Conservation (phyloP, 2,888 invertebrate species). For the Escarpia spicata region DNA sequence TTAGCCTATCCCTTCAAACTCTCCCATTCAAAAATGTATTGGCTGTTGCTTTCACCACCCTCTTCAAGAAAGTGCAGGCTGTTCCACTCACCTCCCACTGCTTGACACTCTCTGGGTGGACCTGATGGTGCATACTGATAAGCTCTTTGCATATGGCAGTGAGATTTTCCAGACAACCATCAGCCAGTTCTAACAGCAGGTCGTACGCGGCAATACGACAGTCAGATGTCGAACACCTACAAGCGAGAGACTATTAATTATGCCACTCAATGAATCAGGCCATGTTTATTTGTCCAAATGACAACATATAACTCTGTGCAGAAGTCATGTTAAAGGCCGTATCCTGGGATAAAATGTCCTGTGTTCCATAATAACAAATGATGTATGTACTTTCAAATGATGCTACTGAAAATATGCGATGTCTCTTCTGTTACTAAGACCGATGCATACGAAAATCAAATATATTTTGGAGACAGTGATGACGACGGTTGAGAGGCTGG, state of each 20-base stretch:
- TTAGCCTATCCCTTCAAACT: background rate
- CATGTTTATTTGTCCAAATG: too few relatives aligned
- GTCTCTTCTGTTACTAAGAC: too few relatives aligned
- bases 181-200: slow-evolving; percentile 65
- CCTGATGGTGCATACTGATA: slow-evolving; percentile 65
- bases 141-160: slow-evolving; percentile 61
- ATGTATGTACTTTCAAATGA: too few relatives aligned
- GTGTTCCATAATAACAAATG: too few relatives aligned
- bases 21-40: background rate
- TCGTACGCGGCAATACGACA: slow-evolving; percentile 66
- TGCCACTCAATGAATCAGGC: background rate
- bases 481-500: too few relatives aligned
- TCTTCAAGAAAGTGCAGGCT: background rate
- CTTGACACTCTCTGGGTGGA: slow-evolving; percentile 63
- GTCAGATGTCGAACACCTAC: slow-evolving; percentile 62
- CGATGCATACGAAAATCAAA: too few relatives aligned
- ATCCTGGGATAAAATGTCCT: too few relatives aligned
- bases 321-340: too few relatives aligned
- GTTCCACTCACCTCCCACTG: slow-evolving; percentile 66
- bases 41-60: background rate
- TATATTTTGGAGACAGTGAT: too few relatives aligned
- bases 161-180: slow-evolving; percentile 59
- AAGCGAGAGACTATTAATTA: background rate
- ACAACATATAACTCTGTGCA: too few relatives aligned
- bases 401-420: too few relatives aligned